Evolutionary conservation across 2,888 invertebrate species (phyloP), one percentile per base, ranked within the genome.

Genomic region (Hypomecis punctinalis): DNA sequence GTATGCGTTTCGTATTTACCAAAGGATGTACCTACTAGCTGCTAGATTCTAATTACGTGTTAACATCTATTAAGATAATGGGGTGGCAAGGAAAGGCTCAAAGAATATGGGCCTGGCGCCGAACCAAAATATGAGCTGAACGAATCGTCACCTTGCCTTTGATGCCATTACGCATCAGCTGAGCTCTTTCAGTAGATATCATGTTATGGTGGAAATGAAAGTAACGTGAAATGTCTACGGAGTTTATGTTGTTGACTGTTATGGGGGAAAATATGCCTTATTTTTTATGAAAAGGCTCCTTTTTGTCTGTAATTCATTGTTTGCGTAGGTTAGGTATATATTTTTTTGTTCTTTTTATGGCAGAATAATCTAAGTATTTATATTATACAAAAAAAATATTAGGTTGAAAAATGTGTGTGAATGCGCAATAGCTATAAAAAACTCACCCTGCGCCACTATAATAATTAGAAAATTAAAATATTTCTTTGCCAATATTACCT

Each of bases 11-110:
- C 23, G 1, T 23, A 23, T 23, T 23, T 23, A 23, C 23, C 23
- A 23, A 47, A 11, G 10, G 1, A 10, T 36, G 2, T n/a, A 36
- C 6, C 2, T 43, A 43, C 11, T 11, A n/a, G 7, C 35, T 10
- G 33, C 7, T 37, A 49, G 39, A 37, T 42, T 58, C 48, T 54
- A 43, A 55, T 59, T 39, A 40, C 42, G 35, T 59, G 45, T 53
- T 66, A 53, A 63, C 42, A 52, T 49, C 53, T 71, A 72, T 72
- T 69, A 70, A 64, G 64, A 84, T 89, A 90, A 89, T 90, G 86
- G 88, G 83, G 86, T 86, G 82, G 82, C 82, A 55, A 79, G 88
- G 86, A 87, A 81, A 79, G 80, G 80, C 80, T 79, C 79, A 82
- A 85, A 86, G 84, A 86, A 87, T 84, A 80, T 79, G 68, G 78